Evolutionary conservation across 2,888 invertebrate genomes (phyloP), one percentile per base, ranked within the genome.

Genomic region (Venusia cambrica): DNA sequence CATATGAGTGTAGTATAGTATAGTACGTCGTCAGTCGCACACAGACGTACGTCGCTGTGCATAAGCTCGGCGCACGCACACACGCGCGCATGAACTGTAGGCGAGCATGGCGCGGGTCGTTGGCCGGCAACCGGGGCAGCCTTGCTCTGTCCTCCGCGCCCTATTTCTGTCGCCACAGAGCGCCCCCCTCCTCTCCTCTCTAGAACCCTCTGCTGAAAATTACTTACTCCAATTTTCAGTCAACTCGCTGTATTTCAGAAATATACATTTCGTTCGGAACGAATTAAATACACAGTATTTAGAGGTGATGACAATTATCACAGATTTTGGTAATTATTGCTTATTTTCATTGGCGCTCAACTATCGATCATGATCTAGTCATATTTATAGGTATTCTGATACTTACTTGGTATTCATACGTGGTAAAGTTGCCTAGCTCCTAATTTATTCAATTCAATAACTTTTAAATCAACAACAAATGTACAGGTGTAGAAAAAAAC

Each of bases 141-240:
- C 87, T 87, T 87, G 85, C 83, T 80, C 79, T 77, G 85, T 84
- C 87, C 85, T 85, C 85, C 72, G 83, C 75, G 85, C 79, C 84
- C 85, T 85, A 87, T 87, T 85, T 87, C 83, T 84, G 83, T 80
- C 80, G 73, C 81, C 75, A 72, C 77, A 66, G 65, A 57, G 56
- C 57, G 52, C 51, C 58, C 52, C 62, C 54, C 51, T 45, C 48
- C 46, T 38, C 45, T 30, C 42, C 45, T 63, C 62, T 54, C 43
- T 53, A 59, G 62, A 68, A 71, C 71, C 73, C 70, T 61, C 66
- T 51, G 28, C 59, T 72, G 57, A 57, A 76, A 76, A 69, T 78
- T 67, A 73, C 60, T 78, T 67, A 73, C 61, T 62, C 45, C 51
- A 63, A 67, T 63, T 60, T 61, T 57, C 46, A 30, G 31, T 11